These are phyloP conservation scores for Cepaea nemoralis DNA, from an alignment of 1,140 invertebrate genomes.

Conservation along the genomic window DNA sequence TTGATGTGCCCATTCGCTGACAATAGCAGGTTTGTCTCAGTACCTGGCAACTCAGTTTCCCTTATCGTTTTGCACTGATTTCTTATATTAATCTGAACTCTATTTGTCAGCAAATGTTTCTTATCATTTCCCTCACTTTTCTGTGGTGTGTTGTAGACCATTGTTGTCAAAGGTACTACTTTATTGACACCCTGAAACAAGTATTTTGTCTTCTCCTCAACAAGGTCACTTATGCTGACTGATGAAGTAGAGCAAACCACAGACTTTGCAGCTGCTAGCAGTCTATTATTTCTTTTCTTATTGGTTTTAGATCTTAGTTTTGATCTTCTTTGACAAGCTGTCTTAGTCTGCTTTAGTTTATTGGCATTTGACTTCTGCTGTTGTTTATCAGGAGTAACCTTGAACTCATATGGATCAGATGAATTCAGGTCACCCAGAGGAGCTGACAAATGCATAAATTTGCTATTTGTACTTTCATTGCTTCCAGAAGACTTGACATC, in stretches of 20 bases:
- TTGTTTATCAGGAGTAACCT: background rate
- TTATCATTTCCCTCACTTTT: background rate
- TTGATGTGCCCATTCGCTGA: background rate
- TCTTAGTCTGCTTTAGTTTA: no score
- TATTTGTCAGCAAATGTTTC: no score
- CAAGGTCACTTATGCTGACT: background rate
- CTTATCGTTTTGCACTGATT: background rate
- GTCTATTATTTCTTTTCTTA: background rate
- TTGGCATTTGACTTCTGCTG: background rate
- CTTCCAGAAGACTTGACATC: background rate
- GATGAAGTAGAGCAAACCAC: background rate
- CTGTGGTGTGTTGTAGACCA: background rate
- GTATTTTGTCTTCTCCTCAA: background rate
- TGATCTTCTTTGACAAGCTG: background rate
- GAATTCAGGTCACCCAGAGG: background rate
- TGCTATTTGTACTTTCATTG: background rate
- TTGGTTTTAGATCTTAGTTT: background rate
- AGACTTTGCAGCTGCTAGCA: background rate
- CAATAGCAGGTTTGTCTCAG: background rate
- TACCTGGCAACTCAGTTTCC: background rate
- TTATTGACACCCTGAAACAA: background rate
- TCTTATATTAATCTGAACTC: background rate
- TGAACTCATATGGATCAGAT: background rate
- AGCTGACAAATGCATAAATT: background rate
- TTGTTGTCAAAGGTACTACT: background rate